Percentiles rank a stretch among this genome's conserved stretches.
Evolutionary conservation across 2,888 invertebrate genomes (phyloP).

Genomic region (Pristionchus japonicus): DNA sequence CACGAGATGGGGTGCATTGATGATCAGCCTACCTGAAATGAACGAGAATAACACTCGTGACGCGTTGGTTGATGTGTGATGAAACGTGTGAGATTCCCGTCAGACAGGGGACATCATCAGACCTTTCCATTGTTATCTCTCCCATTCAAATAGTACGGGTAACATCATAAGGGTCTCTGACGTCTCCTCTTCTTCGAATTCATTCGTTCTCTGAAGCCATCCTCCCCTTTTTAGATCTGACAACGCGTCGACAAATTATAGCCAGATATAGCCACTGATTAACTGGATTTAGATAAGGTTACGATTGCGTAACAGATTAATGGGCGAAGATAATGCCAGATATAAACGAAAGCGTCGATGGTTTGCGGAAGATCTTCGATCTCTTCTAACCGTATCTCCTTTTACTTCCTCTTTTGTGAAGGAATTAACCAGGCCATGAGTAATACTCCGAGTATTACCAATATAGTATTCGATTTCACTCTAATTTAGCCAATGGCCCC

Average conservation of each 20-base stretch:
- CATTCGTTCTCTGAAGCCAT: neutral
- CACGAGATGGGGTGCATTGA: neutral
- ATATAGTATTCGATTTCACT: neutral
- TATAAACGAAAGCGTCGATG: neutral
- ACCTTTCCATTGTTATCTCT: neutral
- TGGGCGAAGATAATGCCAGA: neutral
- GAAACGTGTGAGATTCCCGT: neutral
- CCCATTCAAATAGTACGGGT: neutral
- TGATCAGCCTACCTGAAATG: neutral
- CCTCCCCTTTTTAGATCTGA: neutral
- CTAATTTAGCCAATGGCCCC: neutral
- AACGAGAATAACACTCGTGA: neutral
- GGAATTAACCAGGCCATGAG: neutral
- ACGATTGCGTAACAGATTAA: neutral
- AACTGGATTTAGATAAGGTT: slow-evolving; percentile 7
- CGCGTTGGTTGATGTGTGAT: neutral
- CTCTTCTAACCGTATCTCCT: neutral
- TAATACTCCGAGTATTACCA: neutral
- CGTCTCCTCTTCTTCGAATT: neutral
- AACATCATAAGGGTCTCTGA: neutral
- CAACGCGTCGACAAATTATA: neutral
- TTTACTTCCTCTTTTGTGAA: neutral
- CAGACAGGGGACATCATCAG: neutral
- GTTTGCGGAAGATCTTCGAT: neutral
- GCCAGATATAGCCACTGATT: neutral